These are phyloP conservation scores for Zhengitettix transpicula DNA, from an alignment of 2,888 invertebrate species.

Conservation along the genomic window DNA sequence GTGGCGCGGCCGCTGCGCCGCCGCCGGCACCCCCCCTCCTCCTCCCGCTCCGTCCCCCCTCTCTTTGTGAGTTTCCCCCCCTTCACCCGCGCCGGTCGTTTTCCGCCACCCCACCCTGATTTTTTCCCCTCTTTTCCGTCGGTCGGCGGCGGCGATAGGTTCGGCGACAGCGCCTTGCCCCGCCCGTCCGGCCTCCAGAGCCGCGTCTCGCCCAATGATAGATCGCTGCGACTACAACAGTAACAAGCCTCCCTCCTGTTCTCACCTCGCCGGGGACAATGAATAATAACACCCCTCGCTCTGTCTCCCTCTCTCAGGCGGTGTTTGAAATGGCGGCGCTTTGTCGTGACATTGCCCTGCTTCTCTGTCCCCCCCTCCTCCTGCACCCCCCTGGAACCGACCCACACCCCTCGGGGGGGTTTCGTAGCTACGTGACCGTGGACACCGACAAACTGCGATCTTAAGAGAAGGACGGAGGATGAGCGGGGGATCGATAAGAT, in stretches of 20 bases:
- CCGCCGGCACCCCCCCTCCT: not conserved
- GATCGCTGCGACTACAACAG: not conserved
- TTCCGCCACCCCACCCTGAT: not conserved
- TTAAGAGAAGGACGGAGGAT: too few relatives aligned
- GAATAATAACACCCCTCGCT: not conserved
- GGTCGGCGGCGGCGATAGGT: not conserved
- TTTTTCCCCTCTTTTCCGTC: not conserved
- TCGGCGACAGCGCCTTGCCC: not conserved
- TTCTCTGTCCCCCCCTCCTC: not conserved
- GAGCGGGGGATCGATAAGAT: too few relatives aligned
- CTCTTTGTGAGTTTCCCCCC: not conserved
- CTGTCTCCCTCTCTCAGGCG: not conserved
- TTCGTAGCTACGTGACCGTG: too few relatives aligned
- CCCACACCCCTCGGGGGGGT: too few relatives aligned
- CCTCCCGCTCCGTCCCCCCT: not conserved
- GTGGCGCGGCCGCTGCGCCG: not conserved
- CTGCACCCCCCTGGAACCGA: too few relatives aligned
- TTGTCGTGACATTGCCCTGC: not conserved
- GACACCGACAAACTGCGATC: too few relatives aligned
- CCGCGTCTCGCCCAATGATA: not conserved
- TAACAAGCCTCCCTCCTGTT: not conserved
- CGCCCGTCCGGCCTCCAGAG: not conserved
- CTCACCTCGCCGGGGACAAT: not conserved
- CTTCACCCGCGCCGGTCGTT: not conserved
- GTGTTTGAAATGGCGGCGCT: not conserved